Conservation (phyloP, 92 coral and sea anemone genomes). For the Porites evermanni region DNA sequence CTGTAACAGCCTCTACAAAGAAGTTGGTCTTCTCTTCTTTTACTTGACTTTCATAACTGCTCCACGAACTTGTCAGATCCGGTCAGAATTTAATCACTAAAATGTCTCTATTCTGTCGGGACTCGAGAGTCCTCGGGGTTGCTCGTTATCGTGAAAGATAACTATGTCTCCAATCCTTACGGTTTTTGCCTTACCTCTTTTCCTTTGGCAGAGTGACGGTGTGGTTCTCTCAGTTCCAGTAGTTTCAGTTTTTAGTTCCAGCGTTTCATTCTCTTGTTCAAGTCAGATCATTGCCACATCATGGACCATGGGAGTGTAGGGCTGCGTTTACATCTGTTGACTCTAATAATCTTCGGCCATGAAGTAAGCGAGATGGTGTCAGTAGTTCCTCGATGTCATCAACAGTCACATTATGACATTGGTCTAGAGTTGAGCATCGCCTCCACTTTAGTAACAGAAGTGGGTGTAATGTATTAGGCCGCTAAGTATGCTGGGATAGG, state of each 20-base stretch:
- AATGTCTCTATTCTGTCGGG: slow-evolving; percentile 22
- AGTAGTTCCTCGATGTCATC: slow-evolving; percentile 59
- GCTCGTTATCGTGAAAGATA: slow-evolving; percentile 48
- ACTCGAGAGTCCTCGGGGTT: slow-evolving; percentile 46
- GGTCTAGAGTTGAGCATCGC: slow-evolving; percentile 39
- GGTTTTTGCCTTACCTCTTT: neutral
- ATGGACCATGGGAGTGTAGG: neutral
- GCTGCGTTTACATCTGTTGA: slow-evolving; percentile 10
- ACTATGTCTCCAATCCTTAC: slow-evolving; percentile 20
- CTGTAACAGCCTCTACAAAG: no score
- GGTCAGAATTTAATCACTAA: neutral
- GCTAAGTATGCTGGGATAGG: no score
- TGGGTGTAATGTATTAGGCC: neutral
- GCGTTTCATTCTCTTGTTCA: slow-evolving; percentile 28
- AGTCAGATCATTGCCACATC: neutral
- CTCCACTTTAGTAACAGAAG: slow-evolving; percentile 30
- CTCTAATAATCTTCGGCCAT: slow-evolving; percentile 38
- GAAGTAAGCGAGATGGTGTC: slow-evolving; percentile 54
- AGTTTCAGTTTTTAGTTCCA: no score
- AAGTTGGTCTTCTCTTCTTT: neutral
- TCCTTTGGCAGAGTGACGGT: neutral
- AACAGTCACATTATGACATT: slow-evolving; percentile 37
- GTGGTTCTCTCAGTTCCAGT: slow-evolving; percentile 15
- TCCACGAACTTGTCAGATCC: slow-evolving; percentile 40
- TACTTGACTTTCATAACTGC: slow-evolving; percentile 32